A percentile compares a stretch with the other conserved stretches of the same genome.
phyloP scores from a whole-genome alignment of 2,113 vertebrate genomes.

The Percina caprodes region DNA sequence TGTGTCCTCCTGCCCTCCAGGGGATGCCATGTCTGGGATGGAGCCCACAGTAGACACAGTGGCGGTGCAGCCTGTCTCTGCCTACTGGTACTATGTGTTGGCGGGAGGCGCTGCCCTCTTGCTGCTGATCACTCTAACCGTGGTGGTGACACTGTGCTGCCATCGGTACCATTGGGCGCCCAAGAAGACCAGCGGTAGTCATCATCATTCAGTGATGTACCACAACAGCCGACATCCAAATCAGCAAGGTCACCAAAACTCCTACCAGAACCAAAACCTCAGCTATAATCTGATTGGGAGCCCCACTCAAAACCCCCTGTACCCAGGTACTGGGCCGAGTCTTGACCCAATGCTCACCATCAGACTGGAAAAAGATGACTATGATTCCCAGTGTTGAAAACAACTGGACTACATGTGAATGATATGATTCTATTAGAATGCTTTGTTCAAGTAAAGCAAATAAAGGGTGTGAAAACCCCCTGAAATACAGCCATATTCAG shows the following conservation, averaged over 20 bases:
- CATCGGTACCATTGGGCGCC: constrained; percentile 95
- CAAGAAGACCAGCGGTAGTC: constrained; percentile 90
- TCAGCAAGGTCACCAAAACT: constrained; percentile 56
- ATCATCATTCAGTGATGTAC: constrained; percentile 78
- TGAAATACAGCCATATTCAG: constrained; percentile 13
- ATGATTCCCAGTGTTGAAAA: constrained; percentile 88
- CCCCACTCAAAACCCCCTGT: constrained; percentile 86
- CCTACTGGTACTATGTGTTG: constrained; percentile 99
- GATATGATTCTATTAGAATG: constrained; percentile 15
- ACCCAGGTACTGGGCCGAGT: constrained; percentile 85
- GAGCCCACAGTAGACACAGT: constrained; percentile 99
- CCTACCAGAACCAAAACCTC: constrained; percentile 69
- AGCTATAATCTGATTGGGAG: constrained; percentile 63
- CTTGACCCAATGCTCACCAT: constrained; percentile 95
- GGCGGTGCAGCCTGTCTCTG: constrained; percentile 94
- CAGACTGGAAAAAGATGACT: constrained; percentile 93
- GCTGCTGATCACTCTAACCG: constrained; percentile 92
- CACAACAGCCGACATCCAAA: constrained; percentile 70
- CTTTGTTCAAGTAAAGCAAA: constrained; percentile 19
- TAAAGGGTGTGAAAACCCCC: constrained; percentile 1
- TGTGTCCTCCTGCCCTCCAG: constrained; percentile 87
- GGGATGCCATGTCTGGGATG: constrained; percentile 94
- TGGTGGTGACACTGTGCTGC: constrained; percentile 95
- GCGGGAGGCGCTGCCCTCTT: constrained; percentile 94
- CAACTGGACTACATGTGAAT: constrained; percentile 12